phyloP scores from a whole-genome alignment of 92 coral and sea anemone genomes.

The Epizoanthus rinbou region DNA sequence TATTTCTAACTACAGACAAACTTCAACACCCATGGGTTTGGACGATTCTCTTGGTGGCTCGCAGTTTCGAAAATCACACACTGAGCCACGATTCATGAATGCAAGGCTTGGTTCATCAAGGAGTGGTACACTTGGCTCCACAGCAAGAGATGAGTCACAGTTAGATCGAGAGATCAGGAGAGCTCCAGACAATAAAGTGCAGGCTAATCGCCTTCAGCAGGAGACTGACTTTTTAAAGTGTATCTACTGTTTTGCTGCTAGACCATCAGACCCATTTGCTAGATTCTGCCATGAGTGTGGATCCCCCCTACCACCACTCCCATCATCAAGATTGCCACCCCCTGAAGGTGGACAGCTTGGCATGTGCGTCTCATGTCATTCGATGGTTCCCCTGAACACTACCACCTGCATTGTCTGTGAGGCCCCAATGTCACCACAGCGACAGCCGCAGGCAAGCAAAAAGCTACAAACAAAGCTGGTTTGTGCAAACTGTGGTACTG shows the following conservation, averaged over 20 bases:
- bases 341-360: slow-evolving; percentile 97
- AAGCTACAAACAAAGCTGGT: slow-evolving; percentile 78
- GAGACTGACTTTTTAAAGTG: slow-evolving; percentile 88
- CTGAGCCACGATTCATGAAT: slow-evolving; percentile 76
- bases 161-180: slow-evolving; percentile 62
- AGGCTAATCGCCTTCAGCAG: slow-evolving; percentile 68
- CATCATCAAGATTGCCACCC: slow-evolving; percentile 85
- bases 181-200: slow-evolving; percentile 70
- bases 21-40: slow-evolving; percentile 64
- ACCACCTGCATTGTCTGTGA: slow-evolving; percentile 91
- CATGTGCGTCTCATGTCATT: slow-evolving; percentile 92
- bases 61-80: slow-evolving; percentile 61
- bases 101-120: slow-evolving; percentile 80
- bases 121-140: slow-evolving; percentile 62
- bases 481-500: slow-evolving; percentile 91
- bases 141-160: slow-evolving; percentile 57
- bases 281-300: slow-evolving; percentile 96
- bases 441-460: slow-evolving; percentile 90
- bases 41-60: slow-evolving; percentile 62
- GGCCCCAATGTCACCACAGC: slow-evolving; percentile 91
- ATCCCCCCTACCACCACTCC: slow-evolving; percentile 87
- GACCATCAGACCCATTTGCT: slow-evolving; percentile 99
- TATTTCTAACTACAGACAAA: slow-evolving; percentile 47
- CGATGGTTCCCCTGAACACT: slow-evolving; percentile 96
- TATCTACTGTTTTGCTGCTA: slow-evolving; percentile 92